Evolutionary conservation across 2,797 vertebrate genomes (phyloP).

Genomic region (Dicrostonyx torquatus): DNA sequence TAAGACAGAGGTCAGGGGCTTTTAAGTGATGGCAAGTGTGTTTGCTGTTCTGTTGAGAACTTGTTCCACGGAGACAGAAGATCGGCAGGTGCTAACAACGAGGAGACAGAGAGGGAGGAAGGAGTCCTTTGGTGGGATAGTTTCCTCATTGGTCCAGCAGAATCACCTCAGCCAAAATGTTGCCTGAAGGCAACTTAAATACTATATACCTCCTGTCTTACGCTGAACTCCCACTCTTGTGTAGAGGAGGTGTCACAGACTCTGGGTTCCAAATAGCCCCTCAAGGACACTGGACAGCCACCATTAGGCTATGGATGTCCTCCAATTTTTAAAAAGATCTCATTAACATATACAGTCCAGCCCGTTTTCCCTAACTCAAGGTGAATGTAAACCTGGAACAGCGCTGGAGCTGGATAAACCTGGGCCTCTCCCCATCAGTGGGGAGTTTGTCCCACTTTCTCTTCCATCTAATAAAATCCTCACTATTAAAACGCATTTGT

Average conservation of each 20-base stretch:
- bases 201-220: background rate
- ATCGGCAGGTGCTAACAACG: background rate
- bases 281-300: background rate
- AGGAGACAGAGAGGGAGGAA: background rate
- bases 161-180: background rate
- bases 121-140: background rate
- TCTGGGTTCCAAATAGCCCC: background rate
- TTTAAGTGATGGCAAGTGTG: background rate
- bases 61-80: background rate
- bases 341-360: background rate
- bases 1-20: background rate
- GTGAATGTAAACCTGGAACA: background rate
- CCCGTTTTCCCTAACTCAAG: background rate
- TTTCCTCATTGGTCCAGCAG: background rate
- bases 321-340: background rate
- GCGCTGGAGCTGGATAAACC: background rate
- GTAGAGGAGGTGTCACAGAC: background rate
- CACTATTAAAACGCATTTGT: background rate
- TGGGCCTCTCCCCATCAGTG: background rate
- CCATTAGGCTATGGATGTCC: no score
- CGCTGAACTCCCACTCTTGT: background rate
- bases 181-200: background rate
- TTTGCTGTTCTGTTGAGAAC: background rate
- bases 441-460: background rate
- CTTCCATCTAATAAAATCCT: background rate